A percentile compares a stretch with the other conserved stretches of the same genome.
These are phyloP conservation scores for Punctoribates punctum DNA, from an alignment of 2,888 invertebrate genomes.

Conservation along the genomic window DNA sequence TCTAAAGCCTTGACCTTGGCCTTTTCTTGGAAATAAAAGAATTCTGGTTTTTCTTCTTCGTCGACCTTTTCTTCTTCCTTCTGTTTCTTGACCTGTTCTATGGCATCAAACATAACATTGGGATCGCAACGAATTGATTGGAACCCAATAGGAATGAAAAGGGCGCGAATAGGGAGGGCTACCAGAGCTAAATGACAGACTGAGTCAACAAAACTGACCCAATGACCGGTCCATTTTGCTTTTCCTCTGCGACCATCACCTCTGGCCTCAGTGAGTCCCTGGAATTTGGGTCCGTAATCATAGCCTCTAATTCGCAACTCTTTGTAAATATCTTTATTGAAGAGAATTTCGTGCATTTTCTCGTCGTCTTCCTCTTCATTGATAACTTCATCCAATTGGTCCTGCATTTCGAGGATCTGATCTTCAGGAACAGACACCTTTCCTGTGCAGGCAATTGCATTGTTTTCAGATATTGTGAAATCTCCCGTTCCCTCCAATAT, in stretches of 20 bases:
- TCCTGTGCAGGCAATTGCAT: slow-evolving; percentile 53
- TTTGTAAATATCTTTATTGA: slow-evolving; percentile 70
- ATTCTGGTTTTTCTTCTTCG: slow-evolving; percentile 47
- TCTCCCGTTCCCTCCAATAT: slow-evolving; percentile 53
- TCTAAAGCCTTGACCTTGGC: neutral
- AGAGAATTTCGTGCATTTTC: slow-evolving; percentile 50
- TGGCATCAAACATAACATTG: slow-evolving; percentile 59
- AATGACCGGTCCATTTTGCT: slow-evolving; percentile 81
- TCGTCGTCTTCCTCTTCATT: slow-evolving; percentile 49
- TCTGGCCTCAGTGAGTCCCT: slow-evolving; percentile 71
- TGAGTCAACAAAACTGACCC: slow-evolving; percentile 93
- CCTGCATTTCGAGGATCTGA: slow-evolving; percentile 40
- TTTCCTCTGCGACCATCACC: slow-evolving; percentile 63
- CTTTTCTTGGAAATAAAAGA: slow-evolving; percentile 39
- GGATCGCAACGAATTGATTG: slow-evolving; percentile 79
- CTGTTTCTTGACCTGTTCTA: slow-evolving; percentile 41
- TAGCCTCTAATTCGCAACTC: slow-evolving; percentile 79
- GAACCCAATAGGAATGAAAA: slow-evolving; percentile 82
- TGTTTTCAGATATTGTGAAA: slow-evolving; percentile 55
- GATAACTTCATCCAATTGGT: slow-evolving; percentile 21
- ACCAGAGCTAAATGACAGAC: slow-evolving; percentile 90
- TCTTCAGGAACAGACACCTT: slow-evolving; percentile 47
- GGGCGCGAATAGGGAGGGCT: slow-evolving; percentile 68
- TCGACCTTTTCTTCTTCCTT: slow-evolving; percentile 35
- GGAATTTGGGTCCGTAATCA: slow-evolving; percentile 75